Evolutionary conservation across 2,888 invertebrate species (phyloP).

Genomic region (Calameuta filiformis): DNA sequence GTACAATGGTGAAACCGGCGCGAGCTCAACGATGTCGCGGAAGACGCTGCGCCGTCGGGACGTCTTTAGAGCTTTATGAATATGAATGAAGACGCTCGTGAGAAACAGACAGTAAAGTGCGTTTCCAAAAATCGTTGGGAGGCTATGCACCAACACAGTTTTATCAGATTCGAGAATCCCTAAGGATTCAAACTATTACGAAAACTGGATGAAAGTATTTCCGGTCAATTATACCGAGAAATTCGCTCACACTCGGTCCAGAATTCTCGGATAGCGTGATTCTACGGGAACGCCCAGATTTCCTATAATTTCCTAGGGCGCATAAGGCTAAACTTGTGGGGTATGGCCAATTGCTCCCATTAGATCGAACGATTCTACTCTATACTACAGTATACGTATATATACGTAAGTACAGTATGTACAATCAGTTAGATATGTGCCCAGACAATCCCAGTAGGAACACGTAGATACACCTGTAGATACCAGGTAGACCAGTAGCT

Average conservation of each 20-base stretch:
- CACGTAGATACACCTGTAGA: background rate
- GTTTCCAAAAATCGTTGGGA: background rate
- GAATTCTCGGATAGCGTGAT: background rate
- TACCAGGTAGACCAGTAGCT: background rate
- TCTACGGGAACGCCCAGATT: background rate
- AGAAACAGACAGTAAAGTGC: background rate
- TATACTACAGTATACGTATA: background rate
- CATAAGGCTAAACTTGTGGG: background rate
- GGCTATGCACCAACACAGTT: background rate
- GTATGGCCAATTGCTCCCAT: background rate
- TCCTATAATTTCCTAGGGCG: background rate
- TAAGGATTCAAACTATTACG: background rate
- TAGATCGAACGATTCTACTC: background rate
- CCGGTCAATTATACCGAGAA: background rate
- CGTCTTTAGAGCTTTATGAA: background rate
- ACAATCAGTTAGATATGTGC: background rate
- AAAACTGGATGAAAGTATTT: background rate
- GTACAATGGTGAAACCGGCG: background rate
- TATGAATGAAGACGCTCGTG: background rate
- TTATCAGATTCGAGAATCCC: background rate
- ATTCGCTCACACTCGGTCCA: background rate
- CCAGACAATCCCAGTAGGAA: background rate
- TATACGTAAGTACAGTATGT: background rate
- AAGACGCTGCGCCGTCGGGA: background rate
- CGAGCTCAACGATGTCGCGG: background rate